These are phyloP conservation scores for Heterohyrax brucei DNA, from an alignment of 2,797 vertebrate species.

Conservation along the genomic window DNA sequence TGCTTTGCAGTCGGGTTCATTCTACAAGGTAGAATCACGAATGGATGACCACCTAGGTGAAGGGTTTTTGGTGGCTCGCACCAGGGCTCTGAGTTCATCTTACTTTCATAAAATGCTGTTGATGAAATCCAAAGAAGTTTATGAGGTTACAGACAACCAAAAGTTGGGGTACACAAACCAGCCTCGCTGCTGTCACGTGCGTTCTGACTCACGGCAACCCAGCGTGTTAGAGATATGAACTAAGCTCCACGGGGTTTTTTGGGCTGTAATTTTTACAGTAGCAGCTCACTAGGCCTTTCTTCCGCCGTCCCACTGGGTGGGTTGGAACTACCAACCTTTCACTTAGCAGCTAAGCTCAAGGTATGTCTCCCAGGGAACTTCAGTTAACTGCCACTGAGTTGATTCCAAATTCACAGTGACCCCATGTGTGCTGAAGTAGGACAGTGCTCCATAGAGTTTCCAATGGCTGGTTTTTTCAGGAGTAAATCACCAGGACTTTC, in stretches of 20 bases:
- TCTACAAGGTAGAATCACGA: background rate
- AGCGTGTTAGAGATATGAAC: background rate
- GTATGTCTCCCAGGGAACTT: background rate
- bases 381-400: background rate
- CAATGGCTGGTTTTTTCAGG: too few species aligned
- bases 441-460: background rate
- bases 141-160: background rate
- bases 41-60: too few species aligned
- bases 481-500: background rate
- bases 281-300: background rate
- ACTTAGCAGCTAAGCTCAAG: background rate
- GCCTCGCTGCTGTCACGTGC: background rate
- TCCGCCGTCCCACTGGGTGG: background rate
- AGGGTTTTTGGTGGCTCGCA: background rate
- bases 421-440: background rate
- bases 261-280: background rate
- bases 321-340: background rate
- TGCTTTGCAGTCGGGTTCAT: background rate
- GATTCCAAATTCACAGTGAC: background rate
- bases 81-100: background rate
- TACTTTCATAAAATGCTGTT: background rate
- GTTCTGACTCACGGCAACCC: background rate
- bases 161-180: background rate
- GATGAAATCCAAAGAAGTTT: background rate
- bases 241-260: background rate